Evolutionary conservation across 1,140 invertebrate genomes (phyloP).

Genomic region (Ptiloglossa arizonensis): DNA sequence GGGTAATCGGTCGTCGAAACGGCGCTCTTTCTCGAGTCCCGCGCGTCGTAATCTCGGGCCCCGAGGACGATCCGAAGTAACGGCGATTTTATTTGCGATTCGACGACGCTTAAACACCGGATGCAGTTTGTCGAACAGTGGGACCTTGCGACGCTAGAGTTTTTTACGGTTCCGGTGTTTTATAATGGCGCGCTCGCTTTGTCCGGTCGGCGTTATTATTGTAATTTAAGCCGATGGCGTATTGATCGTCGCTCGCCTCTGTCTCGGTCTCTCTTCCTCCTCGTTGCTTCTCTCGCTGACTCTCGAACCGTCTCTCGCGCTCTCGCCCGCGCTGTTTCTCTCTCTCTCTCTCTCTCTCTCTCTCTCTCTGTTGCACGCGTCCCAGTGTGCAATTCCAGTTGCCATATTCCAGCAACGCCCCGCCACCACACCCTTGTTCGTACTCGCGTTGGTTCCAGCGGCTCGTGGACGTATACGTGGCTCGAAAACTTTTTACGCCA

Average conservation of each 20-base stretch:
- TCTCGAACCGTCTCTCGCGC: neutral
- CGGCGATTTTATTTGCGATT: conserved; percentile 38
- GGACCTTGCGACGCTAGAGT: conserved; percentile 25
- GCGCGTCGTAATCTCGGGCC: neutral
- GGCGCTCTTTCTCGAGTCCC: too few species aligned
- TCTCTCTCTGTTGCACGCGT: conserved; percentile 11
- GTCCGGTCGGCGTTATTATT: conserved; percentile 69
- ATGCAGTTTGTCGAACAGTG: conserved; percentile 38
- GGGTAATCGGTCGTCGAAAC: conserved; percentile 20
- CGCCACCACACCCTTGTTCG: conserved; percentile 60
- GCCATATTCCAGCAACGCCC: conserved; percentile 67
- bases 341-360: conserved; percentile 14
- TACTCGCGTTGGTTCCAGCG: conserved; percentile 42
- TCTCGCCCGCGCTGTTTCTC: conserved; percentile 29
- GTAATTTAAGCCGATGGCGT: conserved; percentile 72
- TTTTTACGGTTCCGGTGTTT: conserved; percentile 64
- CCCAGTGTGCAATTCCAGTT: conserved; percentile 64
- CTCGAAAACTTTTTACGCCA: conserved; percentile 62
- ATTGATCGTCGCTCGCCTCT: conserved; percentile 65
- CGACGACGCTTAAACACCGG: conserved; percentile 37
- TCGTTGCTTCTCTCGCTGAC: conserved; percentile 14
- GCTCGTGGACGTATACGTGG: conserved; percentile 53
- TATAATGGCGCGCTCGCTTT: conserved; percentile 59
- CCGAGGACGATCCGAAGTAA: neutral
- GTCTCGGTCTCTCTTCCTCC: conserved; percentile 29